Percentiles rank a stretch among this genome's conserved stretches.
phyloP scores from a whole-genome alignment of 1,140 invertebrate genomes.

The Phymorhynchus buccinoides region DNA sequence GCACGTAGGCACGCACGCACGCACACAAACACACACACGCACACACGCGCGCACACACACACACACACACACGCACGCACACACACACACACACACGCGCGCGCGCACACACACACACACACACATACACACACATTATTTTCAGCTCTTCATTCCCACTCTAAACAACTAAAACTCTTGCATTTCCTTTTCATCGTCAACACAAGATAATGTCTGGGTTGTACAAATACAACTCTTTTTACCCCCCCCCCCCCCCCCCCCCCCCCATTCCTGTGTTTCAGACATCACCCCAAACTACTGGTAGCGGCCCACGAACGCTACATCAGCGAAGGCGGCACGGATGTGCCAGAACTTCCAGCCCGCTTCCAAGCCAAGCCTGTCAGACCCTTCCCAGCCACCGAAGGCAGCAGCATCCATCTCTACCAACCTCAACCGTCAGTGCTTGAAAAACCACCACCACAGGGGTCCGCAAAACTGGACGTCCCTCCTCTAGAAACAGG shows the following conservation, averaged over 20 bases:
- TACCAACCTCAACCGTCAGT: no score
- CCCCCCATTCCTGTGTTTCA: background rate
- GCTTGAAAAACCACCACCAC: background rate
- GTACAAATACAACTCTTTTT: no score
- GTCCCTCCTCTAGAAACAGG: background rate
- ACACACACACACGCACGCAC: background rate
- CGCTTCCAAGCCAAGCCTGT: background rate
- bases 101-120: background rate
- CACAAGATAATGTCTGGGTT: background rate
- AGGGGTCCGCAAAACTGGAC: background rate
- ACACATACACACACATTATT: background rate
- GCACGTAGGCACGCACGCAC: no score
- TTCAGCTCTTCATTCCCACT: background rate
- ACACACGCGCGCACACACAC: background rate
- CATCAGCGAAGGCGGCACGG: background rate
- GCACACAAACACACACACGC: no score
- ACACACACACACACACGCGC: background rate
- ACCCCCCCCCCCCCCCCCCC: no score
- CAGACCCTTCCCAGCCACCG: background rate
- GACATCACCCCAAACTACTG: conserved; percentile 6
- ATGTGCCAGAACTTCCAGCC: background rate
- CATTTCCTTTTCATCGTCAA: background rate
- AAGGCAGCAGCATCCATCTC: background rate
- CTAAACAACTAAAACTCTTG: background rate
- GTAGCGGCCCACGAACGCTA: background rate